These are phyloP conservation scores for Seira sanloemensis DNA, from an alignment of 2,888 invertebrate species.

Conservation along the genomic window DNA sequence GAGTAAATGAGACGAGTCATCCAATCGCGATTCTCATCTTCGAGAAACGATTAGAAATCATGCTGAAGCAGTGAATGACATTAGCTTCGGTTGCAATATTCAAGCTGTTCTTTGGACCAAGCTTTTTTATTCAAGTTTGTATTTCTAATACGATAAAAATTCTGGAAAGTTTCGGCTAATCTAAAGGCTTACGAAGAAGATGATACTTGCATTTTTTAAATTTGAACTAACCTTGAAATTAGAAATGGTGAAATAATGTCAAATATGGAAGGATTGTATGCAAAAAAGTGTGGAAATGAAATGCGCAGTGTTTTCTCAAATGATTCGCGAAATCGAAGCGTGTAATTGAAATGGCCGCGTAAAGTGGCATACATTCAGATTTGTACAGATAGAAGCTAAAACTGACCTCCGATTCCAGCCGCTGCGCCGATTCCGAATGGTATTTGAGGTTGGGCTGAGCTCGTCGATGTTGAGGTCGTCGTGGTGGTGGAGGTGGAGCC, in stretches of 20 bases:
- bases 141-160: not conserved
- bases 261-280: too few relatives aligned
- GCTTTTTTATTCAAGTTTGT: too few relatives aligned
- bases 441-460: slow-evolving; percentile 30
- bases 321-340: not conserved
- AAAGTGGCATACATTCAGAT: not conserved
- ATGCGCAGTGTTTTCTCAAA: not conserved
- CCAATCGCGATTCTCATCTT: not conserved
- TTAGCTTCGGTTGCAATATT: not conserved
- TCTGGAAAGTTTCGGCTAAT: not conserved
- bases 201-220: not conserved
- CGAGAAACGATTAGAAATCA: not conserved
- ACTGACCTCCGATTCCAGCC: slow-evolving; percentile 65
- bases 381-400: not conserved
- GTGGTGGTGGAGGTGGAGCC: slow-evolving; percentile 12
- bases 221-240: not conserved
- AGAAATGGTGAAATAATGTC: too few relatives aligned
- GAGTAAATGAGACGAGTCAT: too few relatives aligned
- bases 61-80: not conserved
- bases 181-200: not conserved
- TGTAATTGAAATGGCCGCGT: not conserved
- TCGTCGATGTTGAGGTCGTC: slow-evolving; percentile 25
- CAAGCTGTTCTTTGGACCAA: too few relatives aligned
- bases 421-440: slow-evolving; percentile 64
- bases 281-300: not conserved